Base-by-base conservation (phyloP, 1,140 invertebrate species). In the Araneus ventricosus region DNA sequence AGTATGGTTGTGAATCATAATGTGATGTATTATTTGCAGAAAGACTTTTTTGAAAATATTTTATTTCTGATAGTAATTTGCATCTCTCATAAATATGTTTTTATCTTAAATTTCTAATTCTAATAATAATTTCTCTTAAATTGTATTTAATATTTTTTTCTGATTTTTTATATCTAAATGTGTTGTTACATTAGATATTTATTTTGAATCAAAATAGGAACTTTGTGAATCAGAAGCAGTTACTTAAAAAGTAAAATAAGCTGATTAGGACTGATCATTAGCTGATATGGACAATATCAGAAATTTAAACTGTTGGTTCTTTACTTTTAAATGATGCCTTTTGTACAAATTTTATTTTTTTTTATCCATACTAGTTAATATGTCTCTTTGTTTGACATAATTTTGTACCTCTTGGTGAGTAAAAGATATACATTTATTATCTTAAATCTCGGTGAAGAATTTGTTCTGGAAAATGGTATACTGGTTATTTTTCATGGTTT, bases 271-370 rank as follows among this genome's bases (percentile, higher is more conserved):
- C n/a, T n/a, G n/a, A n/a, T 75, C 8, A 20, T 75, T 37, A 75
- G 70, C 70, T 75, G 17, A 20, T 34, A 34, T 5, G 70, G 34
- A 75, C 70, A 75, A 22, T 75, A 75, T 75, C 30, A 75, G 17
- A 75, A 75, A 22, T 75, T 30, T 70, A 70, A 70, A 70, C 6
- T 75, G 70, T 75, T 75, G 30, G 20, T 75, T 75, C 30, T 34
- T 75, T 75, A 34, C 70, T 67, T 67, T 67, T 34, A 75, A 75
- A 22, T 75, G 37, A 10, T 8, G 30, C 70, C 37, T 27, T 75
- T 75, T 75, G 70, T 75, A 75, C 70, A 75, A 75, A 75, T 37
- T 75, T 75, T 75, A 75, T 75, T 75, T 75, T 75, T 75, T 75
- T 10, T 75, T 75, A 75, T 37, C 70, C 30, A 37, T 75, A 75